A percentile compares a stretch with the other conserved stretches of the same genome.
These are phyloP conservation scores for Vombatus ursinus DNA, from an alignment of 2,113 vertebrate genomes.

Conservation along the genomic window DNA sequence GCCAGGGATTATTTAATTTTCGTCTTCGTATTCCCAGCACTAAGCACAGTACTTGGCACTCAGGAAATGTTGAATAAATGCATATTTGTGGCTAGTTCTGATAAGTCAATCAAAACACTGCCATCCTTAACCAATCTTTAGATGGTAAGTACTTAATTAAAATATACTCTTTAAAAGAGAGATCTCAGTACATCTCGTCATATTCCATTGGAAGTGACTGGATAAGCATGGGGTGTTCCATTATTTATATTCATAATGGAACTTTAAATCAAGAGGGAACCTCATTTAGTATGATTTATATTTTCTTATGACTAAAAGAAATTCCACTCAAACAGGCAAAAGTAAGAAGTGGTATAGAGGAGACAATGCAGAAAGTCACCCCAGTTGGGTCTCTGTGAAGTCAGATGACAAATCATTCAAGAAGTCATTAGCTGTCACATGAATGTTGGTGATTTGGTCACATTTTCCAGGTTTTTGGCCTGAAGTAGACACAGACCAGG, in stretches of 20 bases:
- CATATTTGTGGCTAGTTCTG: not conserved
- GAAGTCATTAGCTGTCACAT: not conserved
- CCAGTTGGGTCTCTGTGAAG: not conserved
- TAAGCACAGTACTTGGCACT: not conserved
- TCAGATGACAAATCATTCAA: slow-evolving; percentile 13
- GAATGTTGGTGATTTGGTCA: not conserved
- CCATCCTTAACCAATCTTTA: slow-evolving; percentile 19
- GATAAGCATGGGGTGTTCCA: slow-evolving; percentile 33
- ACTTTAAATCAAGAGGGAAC: slow-evolving; percentile 40
- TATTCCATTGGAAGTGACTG: slow-evolving; percentile 40
- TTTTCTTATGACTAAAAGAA: slow-evolving; percentile 37
- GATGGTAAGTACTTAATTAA: slow-evolving; percentile 48
- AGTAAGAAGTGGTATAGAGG: not conserved
- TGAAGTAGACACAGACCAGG: not conserved
- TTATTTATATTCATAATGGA: slow-evolving; percentile 36
- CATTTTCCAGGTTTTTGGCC: not conserved
- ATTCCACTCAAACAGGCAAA: slow-evolving; percentile 38
- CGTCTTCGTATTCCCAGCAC: not conserved
- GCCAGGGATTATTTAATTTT: not conserved
- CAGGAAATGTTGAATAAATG: not conserved
- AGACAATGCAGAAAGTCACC: not conserved
- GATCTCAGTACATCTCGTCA: slow-evolving; percentile 38
- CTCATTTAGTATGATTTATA: slow-evolving; percentile 36
- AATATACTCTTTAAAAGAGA: slow-evolving; percentile 45
- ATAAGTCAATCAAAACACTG: slow-evolving; percentile 51